Base-by-base conservation (phyloP, 2,113 vertebrate genomes). In the Hemibagrus wyckioides region DNA sequence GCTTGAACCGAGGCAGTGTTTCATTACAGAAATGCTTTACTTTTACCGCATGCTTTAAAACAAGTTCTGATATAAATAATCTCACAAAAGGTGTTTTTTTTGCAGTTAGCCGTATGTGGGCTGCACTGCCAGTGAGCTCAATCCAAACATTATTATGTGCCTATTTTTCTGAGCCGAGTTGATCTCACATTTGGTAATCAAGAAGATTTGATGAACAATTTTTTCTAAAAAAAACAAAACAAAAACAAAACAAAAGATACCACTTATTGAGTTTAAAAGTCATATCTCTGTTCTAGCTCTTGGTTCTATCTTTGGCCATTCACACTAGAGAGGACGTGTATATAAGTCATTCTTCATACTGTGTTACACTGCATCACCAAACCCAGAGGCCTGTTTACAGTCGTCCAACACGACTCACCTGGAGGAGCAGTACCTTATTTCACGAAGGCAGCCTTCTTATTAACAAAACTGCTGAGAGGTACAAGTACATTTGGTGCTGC, bases 221-320 rank as follows among this genome's bases (percentile, higher is more conserved):
- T 50, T 5, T 15, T 33, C 23, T 57, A 23, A 13, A 44, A 73
- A 39, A 11, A 0, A 54, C 19, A 57, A 39, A 57, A n/a, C 33
- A 10, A 73, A 59, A 63, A 15, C 33, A 82, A 59, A 83, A 67
- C 48, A n/a, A n/a, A 28, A 44, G 39, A 7, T 76, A 41, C 11
- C 76, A 41, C 65, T 83, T 36, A 48, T 4, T 23, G 83, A 61
- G 80, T 76, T 71, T 44, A 33, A 85, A 87, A 84, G 61, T 85
- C 25, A 83, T 77, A 77, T 76, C 48, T 44, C 75, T 87, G 52
- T 85, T 85, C 56, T 36, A 75, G 56, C 85, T 80, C n/a, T 80
- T 65, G 84, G 69, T 69, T 77, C 33, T 33, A 71, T 73, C 52
- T 6, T 87, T 48, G 50, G 8, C 67, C 56, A 33, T 19, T 33